Percentiles rank a stretch among this genome's conserved stretches.
phyloP scores from a whole-genome alignment of 2,888 invertebrate genomes.

The Drosophila ezoana region DNA sequence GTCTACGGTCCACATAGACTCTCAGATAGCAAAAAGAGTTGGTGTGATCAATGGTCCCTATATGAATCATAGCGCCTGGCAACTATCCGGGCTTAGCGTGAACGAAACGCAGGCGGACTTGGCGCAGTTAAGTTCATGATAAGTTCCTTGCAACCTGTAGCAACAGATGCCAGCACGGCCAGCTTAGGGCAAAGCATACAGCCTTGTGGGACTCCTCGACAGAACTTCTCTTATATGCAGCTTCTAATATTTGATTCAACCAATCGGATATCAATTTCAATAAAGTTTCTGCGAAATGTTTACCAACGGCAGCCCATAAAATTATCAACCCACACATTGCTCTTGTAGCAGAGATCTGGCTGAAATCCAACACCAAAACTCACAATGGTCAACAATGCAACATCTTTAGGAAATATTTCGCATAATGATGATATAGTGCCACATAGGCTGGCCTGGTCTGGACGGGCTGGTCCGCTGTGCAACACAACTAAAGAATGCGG shows the following conservation, averaged over 20 bases:
- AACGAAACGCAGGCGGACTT: no score
- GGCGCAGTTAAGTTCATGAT: no score
- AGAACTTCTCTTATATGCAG: not conserved
- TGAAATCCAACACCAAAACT: conserved; percentile 41
- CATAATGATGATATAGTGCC: conserved; percentile 77
- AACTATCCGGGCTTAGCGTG: no score
- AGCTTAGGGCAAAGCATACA: no score
- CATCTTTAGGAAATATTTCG: conserved; percentile 59
- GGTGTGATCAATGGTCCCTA: no score
- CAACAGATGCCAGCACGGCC: no score
- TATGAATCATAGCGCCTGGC: no score
- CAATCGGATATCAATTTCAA: not conserved
- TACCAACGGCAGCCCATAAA: conserved; percentile 4
- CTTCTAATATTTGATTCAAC: not conserved
- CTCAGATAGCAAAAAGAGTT: no score
- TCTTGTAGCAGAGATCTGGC: conserved; percentile 5
- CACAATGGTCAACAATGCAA: conserved; percentile 59
- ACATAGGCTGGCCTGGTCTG: conserved; percentile 40
- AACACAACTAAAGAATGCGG: conserved; percentile 58
- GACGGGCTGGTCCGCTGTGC: conserved; percentile 13
- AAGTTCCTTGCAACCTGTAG: no score
- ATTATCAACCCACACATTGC: conserved; percentile 21
- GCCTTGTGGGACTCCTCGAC: no score
- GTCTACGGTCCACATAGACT: no score
- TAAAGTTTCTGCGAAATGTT: not conserved